Evolutionary conservation across 2,113 vertebrate genomes (phyloP).

Genomic region (Oplegnathus fasciatus): DNA sequence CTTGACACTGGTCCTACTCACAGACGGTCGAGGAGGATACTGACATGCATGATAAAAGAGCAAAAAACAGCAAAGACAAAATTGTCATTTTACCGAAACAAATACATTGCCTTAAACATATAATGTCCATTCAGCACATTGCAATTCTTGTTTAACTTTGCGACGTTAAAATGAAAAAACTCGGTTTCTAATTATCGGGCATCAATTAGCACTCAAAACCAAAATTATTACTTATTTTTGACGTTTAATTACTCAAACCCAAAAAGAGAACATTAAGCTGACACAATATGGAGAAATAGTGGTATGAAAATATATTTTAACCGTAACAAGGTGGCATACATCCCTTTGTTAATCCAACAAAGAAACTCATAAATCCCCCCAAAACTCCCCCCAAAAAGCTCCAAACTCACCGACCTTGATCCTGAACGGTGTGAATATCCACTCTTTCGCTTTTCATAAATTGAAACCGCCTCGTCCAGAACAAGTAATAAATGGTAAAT

Average conservation of each 20-base stretch:
- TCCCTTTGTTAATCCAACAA: constrained; percentile 61
- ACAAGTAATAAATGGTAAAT: neutral
- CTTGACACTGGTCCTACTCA: neutral
- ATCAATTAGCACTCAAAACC: neutral
- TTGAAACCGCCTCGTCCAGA: constrained; percentile 22
- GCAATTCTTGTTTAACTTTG: neutral
- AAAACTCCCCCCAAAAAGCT: neutral
- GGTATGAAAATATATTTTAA: neutral
- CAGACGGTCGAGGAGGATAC: neutral
- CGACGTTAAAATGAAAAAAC: neutral
- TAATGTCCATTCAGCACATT: neutral
- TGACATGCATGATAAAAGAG: constrained; percentile 5
- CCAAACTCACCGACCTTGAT: constrained; percentile 66
- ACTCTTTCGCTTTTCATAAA: constrained; percentile 61
- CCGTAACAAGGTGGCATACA: neutral
- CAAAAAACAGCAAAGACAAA: neutral
- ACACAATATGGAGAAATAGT: accelerated
- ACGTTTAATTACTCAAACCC: neutral
- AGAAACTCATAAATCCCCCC: constrained; percentile 52
- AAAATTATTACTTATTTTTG: neutral
- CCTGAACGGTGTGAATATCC: constrained; percentile 41
- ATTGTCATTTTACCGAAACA: neutral
- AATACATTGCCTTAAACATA: neutral
- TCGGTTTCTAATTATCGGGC: neutral
- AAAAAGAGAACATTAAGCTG: neutral